phyloP scores from a whole-genome alignment of 2,888 invertebrate genomes.

The Unio delphinus region DNA sequence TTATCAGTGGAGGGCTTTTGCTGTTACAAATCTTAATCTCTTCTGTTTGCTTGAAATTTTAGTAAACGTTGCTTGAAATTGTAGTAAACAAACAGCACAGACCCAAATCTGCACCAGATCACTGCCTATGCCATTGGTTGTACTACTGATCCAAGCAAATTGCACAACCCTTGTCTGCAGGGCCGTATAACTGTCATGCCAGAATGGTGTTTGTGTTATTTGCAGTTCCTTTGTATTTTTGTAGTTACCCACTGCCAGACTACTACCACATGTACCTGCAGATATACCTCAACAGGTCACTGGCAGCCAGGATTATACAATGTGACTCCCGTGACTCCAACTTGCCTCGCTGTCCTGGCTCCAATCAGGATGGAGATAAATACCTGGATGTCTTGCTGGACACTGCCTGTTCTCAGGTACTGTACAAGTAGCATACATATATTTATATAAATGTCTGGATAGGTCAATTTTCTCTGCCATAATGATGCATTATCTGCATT shows the following conservation, averaged over 20 bases:
- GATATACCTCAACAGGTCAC: slow-evolving; percentile 54
- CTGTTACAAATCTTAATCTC: not conserved
- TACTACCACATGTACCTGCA: slow-evolving; percentile 64
- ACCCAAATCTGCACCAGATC: not conserved
- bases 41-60: not conserved
- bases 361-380: slow-evolving; percentile 57
- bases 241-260: slow-evolving; percentile 67
- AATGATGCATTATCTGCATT: too few relatives aligned
- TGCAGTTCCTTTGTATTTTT: slow-evolving; percentile 2
- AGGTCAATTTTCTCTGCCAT: too few relatives aligned
- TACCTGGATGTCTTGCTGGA: slow-evolving; percentile 58
- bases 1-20: too few relatives aligned
- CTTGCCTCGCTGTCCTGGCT: slow-evolving; percentile 54
- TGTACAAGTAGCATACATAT: not conserved
- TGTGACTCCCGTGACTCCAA: slow-evolving; percentile 62
- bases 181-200: too few relatives aligned
- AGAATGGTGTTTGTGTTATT: too few relatives aligned
- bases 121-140: too few relatives aligned
- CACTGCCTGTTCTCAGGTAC: slow-evolving; percentile 52
- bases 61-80: not conserved
- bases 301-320: slow-evolving; percentile 50
- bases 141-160: too few relatives aligned
- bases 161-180: too few relatives aligned
- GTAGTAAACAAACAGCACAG: not conserved
- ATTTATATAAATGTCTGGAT: not conserved